Conservation (phyloP, 2,113 vertebrate genomes). For the Sinocyclocheilus anophthalmus region DNA sequence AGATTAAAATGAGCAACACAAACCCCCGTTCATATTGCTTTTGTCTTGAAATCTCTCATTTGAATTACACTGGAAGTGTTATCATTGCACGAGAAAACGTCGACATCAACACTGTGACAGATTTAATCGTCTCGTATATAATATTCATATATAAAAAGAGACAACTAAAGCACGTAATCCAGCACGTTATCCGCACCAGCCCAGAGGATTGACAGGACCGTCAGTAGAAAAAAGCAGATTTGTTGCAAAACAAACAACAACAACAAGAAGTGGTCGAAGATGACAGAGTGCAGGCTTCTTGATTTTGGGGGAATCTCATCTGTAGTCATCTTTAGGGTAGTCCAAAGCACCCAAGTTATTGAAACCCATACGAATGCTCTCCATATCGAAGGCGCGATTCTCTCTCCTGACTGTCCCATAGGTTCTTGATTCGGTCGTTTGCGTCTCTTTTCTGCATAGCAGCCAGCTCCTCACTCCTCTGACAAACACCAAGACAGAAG, state of each 20-base stretch:
- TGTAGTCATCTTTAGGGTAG: conserved; percentile 98
- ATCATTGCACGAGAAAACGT: conserved; percentile 84
- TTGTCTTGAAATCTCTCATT: conserved; percentile 60
- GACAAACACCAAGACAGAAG: conserved; percentile 34
- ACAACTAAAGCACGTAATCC: conserved; percentile 81
- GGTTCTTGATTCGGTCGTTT: conserved; percentile 94
- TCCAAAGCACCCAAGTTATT: conserved; percentile 92
- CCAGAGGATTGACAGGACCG: conserved; percentile 72
- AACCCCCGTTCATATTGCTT: conserved; percentile 46
- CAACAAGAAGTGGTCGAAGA: conserved; percentile 38
- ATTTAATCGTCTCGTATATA: conserved; percentile 67
- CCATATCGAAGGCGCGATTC: conserved; percentile 94
- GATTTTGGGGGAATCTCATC: no score
- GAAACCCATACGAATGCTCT: conserved; percentile 95
- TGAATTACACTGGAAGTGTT: conserved; percentile 77
- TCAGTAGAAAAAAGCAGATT: conserved; percentile 79
- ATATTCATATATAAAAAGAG: conserved; percentile 71
- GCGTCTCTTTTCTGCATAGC: conserved; percentile 97
- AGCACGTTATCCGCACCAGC: conserved; percentile 82
- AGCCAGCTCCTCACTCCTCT: conserved; percentile 99
- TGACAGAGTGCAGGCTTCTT: no score
- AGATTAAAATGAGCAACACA: conserved; percentile 30
- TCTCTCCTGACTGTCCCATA: conserved; percentile 94
- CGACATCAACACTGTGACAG: conserved; percentile 81
- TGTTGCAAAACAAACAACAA: conserved; percentile 18